Base-by-base conservation (phyloP, 2,888 invertebrate species). In the Lepetodrilus schrolli region DNA sequence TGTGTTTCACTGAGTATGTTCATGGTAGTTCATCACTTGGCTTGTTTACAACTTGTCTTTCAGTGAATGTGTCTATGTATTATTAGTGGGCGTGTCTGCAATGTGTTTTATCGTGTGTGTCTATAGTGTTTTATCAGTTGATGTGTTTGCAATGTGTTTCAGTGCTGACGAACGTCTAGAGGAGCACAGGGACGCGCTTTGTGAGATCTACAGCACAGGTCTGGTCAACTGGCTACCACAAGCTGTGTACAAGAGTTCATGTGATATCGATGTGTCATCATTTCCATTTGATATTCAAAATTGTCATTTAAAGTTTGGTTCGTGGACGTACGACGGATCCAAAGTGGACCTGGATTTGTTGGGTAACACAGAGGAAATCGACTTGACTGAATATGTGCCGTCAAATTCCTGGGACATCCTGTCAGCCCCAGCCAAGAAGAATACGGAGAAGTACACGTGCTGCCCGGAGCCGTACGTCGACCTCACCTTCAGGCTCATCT, bases 241-340 rank as follows among this genome's bases (percentile, higher is more conserved):
- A 75, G 88, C 89, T 70, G 88, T 90, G 70, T 90, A 83, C 83
- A 87, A 87, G 78, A 89, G 88, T 72, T 87, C 90, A 36, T 91
- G 91, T 78, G 83, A 86, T 74, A 88, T 91, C 47, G 89, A 91
- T 80, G 90, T 90, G 38, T 83, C 80, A 21, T 83, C 89, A 70
- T 91, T 91, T 79, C 91, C 91, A 4, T 91, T 90, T 76, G 91
- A 91, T 80, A 82, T 85, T 37, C 91, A 91, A 79, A 80, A 74
- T n/a, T 91, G 91, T 80, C 74, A 82, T 13, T 79, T 91, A 37
- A 91, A 91, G 83, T 91, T 91, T 77, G 90, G 90, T 66, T 88
- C 89, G 3, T 90, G 90, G 90, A 87, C 90, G 2, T 88, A 90
- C 81, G 87, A 87, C 70, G 89, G 89, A 17, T 77, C 80, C 72